A percentile compares a stretch with the other conserved stretches of the same genome.
Evolutionary conservation across 2,113 vertebrate genomes (phyloP).

Genomic region (Ictidomys tridecemlineatus): DNA sequence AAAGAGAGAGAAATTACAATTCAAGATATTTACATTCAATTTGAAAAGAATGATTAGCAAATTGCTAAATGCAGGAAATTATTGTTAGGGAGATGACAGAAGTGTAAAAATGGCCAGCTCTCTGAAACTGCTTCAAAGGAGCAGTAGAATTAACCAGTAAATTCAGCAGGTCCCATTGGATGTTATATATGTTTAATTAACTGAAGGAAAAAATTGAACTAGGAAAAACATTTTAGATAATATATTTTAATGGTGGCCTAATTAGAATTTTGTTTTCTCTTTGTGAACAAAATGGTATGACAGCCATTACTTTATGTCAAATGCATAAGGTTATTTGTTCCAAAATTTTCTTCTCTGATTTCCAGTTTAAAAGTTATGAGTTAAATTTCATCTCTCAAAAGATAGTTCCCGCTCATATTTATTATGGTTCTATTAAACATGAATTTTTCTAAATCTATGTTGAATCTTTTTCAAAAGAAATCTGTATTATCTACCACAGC

Average conservation of each 20-base stretch:
- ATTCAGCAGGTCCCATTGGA: background rate
- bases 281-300: background rate
- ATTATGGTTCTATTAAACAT: background rate
- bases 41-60: background rate
- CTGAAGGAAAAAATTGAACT: background rate
- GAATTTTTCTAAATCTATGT: background rate
- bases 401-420: background rate
- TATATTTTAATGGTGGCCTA: constrained; percentile 1
- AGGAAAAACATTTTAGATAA: background rate
- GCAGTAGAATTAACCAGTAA: too few species aligned
- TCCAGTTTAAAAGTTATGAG: constrained; percentile 11
- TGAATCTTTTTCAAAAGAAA: background rate
- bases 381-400: background rate
- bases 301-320: background rate
- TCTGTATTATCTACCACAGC: background rate
- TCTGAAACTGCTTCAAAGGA: background rate
- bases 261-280: background rate
- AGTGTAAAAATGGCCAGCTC: rapidly evolving
- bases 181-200: background rate
- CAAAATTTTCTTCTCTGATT: background rate
- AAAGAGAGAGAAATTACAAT: background rate
- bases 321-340: background rate
- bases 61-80: background rate
- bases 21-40: background rate
- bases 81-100: background rate